Conservation (phyloP, 2,113 vertebrate genomes). For the Corythornis vintsioides region DNA sequence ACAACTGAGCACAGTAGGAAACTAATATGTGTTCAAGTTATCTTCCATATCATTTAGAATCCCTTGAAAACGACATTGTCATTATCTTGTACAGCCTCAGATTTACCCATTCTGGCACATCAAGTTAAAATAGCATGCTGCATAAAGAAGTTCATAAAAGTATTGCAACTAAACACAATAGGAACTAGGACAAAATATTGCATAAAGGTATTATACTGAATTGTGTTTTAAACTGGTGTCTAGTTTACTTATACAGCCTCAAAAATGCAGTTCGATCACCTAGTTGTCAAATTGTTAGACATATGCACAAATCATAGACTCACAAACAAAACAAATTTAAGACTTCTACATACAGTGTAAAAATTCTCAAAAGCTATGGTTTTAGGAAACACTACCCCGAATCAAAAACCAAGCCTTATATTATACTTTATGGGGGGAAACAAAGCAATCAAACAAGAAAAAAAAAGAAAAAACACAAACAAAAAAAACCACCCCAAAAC, state of each 20-base stretch:
- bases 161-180: not conserved
- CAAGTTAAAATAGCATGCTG: not conserved
- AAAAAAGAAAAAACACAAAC: not conserved
- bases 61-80: constrained; percentile 12
- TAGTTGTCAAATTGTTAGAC: not conserved
- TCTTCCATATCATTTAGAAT: constrained; percentile 28
- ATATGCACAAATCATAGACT: not conserved
- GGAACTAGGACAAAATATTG: not conserved
- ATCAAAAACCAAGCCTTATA: not conserved
- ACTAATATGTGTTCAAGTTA: constrained; percentile 62
- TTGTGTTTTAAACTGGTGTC: not conserved
- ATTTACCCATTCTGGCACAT: not conserved
- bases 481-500: not conserved
- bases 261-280: not conserved
- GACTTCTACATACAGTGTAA: not conserved
- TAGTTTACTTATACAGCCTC: not conserved
- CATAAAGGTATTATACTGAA: not conserved
- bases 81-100: constrained; percentile 15
- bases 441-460: not conserved
- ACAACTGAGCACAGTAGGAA: constrained; percentile 63
- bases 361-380: not conserved
- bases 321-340: not conserved
- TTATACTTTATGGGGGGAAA: not conserved
- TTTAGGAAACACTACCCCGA: not conserved
- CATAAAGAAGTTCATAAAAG: not conserved